Percentiles rank a stretch among this genome's conserved stretches.
Conservation (phyloP, 2,797 vertebrate genomes). For the Falco peregrinus region DNA sequence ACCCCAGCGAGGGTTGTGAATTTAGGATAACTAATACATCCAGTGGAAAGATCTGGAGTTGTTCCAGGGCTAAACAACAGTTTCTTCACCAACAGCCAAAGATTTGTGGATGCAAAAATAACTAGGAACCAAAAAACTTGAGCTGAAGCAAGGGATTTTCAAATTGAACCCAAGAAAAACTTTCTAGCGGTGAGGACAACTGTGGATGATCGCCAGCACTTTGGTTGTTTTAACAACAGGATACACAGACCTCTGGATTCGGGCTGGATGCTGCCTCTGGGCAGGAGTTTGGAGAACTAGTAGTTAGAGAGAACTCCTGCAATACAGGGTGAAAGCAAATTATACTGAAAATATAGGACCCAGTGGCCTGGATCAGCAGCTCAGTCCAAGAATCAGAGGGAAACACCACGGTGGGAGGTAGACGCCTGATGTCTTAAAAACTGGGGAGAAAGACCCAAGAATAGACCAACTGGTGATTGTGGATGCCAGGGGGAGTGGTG, state of each 20-base stretch:
- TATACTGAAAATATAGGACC: neutral
- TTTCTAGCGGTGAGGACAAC: neutral
- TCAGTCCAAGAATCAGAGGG: neutral
- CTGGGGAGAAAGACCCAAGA: neutral
- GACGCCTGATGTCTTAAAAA: neutral
- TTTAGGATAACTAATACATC: slow-evolving; percentile 51
- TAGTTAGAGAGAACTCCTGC: neutral
- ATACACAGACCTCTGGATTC: neutral
- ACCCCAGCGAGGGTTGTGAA: slow-evolving; percentile 2
- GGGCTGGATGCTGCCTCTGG: neutral
- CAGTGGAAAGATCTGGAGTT: slow-evolving; percentile 17
- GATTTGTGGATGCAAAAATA: slow-evolving; percentile 54
- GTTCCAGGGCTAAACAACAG: slow-evolving; percentile 46
- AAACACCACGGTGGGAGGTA: neutral
- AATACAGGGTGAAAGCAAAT: neutral
- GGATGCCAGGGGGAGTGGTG: neutral
- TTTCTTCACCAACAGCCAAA: slow-evolving; percentile 56
- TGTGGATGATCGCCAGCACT: neutral
- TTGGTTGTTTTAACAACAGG: slow-evolving; percentile 39
- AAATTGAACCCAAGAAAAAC: slow-evolving; percentile 15
- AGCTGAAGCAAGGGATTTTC: neutral
- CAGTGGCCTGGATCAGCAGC: neutral
- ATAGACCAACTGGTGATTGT: rapidly evolving
- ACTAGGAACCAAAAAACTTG: slow-evolving; percentile 34
- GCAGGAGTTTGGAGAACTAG: neutral